Evolutionary conservation across 2,113 vertebrate species (phyloP).

Genomic region (Centrocercus urophasianus): DNA sequence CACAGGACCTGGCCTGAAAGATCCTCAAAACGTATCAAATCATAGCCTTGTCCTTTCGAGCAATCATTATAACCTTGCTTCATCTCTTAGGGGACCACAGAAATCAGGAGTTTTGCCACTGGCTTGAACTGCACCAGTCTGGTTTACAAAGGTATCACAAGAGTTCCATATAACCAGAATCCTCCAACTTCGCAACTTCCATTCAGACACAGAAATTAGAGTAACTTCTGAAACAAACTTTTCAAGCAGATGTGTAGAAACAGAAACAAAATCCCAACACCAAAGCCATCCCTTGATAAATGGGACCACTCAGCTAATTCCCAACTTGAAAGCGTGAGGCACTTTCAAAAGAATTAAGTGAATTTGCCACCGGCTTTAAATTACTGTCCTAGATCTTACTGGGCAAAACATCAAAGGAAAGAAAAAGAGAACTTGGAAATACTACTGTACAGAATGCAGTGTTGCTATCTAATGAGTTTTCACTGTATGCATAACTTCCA

Average conservation of each 20-base stretch:
- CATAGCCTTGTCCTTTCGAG: neutral
- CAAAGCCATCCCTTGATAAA: neutral
- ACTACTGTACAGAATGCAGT: neutral
- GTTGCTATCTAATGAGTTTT: neutral
- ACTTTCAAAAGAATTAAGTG: constrained; percentile 33
- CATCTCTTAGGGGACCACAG: neutral
- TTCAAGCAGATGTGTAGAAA: neutral
- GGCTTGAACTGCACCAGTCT: neutral
- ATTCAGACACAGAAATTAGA: neutral
- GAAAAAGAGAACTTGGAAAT: neutral
- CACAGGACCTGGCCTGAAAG: neutral
- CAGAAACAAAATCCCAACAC: neutral
- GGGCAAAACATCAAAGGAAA: constrained; percentile 52
- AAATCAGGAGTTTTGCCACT: neutral
- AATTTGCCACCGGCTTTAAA: constrained; percentile 46
- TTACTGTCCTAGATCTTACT: constrained; percentile 20
- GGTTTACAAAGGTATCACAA: accelerated
- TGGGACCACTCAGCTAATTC: neutral
- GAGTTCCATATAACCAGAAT: neutral
- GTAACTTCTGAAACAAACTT: neutral
- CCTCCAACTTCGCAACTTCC: neutral
- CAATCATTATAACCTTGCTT: neutral
- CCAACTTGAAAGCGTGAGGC: constrained; percentile 2
- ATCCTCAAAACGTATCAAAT: neutral
- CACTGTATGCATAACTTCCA: neutral